Base-by-base conservation (phyloP, 2,797 vertebrate species). In the Neosilurus hyrtlii region DNA sequence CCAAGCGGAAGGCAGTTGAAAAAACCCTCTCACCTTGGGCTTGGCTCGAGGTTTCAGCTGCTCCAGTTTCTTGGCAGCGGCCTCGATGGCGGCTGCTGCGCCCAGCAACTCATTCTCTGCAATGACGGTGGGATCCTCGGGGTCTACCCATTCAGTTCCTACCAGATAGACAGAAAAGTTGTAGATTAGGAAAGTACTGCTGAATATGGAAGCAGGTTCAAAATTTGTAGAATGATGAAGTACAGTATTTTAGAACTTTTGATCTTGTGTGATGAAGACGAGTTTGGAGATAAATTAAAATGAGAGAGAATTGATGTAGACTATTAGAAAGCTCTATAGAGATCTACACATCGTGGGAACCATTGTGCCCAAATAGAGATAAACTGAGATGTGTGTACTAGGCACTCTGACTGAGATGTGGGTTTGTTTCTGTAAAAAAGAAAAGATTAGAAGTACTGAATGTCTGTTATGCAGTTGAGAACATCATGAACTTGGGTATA, bases 71-170 rank as follows among this genome's bases (percentile, higher is more conserved):
- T 96, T 97, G 89, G 96, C 96, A 0, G 96, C 96, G 10, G 96
- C 96, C 83, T 97, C 96, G 22, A 97, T 96, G 78, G 96, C 96
- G 0, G 95, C 96, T 0, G 96, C 96, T 0, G 96, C 96, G 3
- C 96, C 96, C 86, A 97, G 88, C 51, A 96, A 92, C 87, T 97
- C 96, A 0, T 96, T 96, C 91, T 97, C 96, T 1, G 96, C 96
- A 0, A 96, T 96, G 85, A 96, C 96, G 0, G 96, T 96, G 82
- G 96, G 96, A 85, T 96, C 96, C 87, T 96, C 96, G 0, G 96
- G 96, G 81, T 97, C 96, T 37, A 97, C 96, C 96, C 96, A 97
- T 73, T 97, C 96, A 0, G 95, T 96, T 62, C 96, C 96, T 97
- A 87, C 30, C 14, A 24, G 67, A 62, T 43, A 72, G 56, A 52